phyloP scores from a whole-genome alignment of 2,888 invertebrate genomes.

The Aricia artaxerxes region DNA sequence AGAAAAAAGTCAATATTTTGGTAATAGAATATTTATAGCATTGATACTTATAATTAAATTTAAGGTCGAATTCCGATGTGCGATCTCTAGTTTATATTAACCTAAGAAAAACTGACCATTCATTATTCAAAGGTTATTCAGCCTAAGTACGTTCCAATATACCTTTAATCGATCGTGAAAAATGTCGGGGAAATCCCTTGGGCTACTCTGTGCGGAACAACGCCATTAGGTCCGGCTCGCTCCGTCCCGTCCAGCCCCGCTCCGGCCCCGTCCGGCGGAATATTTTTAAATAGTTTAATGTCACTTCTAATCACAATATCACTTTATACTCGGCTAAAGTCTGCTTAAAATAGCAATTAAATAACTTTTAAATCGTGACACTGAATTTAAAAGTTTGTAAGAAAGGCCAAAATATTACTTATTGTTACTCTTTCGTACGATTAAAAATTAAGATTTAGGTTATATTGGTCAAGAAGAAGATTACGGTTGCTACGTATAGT shows the following conservation, averaged over 20 bases:
- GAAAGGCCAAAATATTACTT: too few species aligned
- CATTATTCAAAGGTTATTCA: background rate
- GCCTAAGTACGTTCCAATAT: slow-evolving; percentile 18
- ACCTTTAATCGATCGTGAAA: slow-evolving; percentile 25
- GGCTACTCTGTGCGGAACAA: slow-evolving; percentile 12
- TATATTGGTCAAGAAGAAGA: too few species aligned
- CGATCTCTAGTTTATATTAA: background rate
- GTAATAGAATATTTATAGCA: too few species aligned
- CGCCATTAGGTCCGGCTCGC: slow-evolving; percentile 8
- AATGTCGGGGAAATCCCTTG: slow-evolving; percentile 11
- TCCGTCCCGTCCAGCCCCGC: background rate
- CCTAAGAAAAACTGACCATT: background rate
- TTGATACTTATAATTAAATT: too few species aligned
- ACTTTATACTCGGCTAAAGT: background rate
- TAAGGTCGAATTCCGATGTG: too few species aligned
- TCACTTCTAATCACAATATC: background rate
- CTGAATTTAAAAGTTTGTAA: too few species aligned
- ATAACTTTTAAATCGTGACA: too few species aligned
- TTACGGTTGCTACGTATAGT: too few species aligned
- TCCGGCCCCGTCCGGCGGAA: background rate
- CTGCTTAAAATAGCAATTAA: too few species aligned
- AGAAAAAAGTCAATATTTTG: too few species aligned
- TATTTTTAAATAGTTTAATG: slow-evolving; percentile 8
- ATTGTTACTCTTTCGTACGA: too few species aligned
- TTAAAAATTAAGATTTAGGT: too few species aligned